Evolutionary conservation across 2,113 vertebrate genomes (phyloP).

Genomic region (Labeo catla): DNA sequence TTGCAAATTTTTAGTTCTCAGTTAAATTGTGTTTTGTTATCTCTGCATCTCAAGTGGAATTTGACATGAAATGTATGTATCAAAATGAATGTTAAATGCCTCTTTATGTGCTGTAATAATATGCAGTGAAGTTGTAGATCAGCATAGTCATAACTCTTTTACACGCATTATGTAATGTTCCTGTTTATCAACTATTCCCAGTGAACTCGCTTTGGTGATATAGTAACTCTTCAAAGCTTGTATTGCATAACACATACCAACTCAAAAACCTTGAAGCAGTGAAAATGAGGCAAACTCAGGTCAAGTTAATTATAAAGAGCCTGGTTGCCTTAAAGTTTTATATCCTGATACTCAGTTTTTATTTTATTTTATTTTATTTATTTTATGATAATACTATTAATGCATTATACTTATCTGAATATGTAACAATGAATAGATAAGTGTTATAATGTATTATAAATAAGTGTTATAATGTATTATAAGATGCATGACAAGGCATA

Average conservation of each 20-base stretch:
- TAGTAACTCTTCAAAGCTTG: constrained; percentile 1
- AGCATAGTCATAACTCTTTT: constrained; percentile 22
- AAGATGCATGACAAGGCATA: too few relatives aligned
- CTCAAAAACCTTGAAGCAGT: constrained; percentile 33
- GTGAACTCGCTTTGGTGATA: constrained; percentile 30
- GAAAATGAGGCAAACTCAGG: background rate
- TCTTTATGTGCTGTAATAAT: background rate
- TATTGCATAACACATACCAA: constrained; percentile 46
- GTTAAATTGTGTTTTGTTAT: background rate
- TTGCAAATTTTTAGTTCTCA: background rate
- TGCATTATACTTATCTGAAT: too few relatives aligned
- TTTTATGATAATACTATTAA: too few relatives aligned
- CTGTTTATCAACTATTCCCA: background rate
- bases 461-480: too few relatives aligned
- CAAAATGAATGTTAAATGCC: background rate
- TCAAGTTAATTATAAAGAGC: background rate
- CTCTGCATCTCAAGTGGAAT: background rate
- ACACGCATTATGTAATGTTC: constrained; percentile 31
- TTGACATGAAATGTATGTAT: background rate
- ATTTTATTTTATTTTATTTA: background rate
- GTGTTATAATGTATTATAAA: too few relatives aligned
- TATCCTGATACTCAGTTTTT: background rate
- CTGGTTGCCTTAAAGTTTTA: background rate
- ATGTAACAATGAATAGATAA: too few relatives aligned
- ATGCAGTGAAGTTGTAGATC: background rate